These are phyloP conservation scores for Pedionomus torquatus DNA, from an alignment of 2,113 vertebrate species.

Conservation along the genomic window DNA sequence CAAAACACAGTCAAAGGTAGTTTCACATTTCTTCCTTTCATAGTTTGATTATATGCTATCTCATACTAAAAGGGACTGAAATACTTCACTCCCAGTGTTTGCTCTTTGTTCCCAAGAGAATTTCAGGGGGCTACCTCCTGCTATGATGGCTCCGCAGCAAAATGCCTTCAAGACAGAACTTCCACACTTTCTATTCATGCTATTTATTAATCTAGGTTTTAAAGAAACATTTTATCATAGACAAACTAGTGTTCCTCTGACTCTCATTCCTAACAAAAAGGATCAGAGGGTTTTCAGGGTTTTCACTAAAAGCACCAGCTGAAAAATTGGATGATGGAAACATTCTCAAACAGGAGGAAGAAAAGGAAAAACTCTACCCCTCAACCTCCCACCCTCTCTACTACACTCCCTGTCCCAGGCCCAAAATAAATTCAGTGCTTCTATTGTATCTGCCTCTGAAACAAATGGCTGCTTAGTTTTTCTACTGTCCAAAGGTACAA, in stretches of 20 bases:
- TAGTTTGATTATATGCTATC: rapidly evolving
- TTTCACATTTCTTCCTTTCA: not conserved
- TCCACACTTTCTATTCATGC: not conserved
- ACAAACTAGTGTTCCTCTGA: not conserved
- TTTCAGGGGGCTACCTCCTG: not conserved
- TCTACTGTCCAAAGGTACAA: not conserved
- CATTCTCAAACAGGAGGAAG: not conserved
- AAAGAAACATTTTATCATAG: not conserved
- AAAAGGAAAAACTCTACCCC: not conserved
- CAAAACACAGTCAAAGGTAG: not conserved
- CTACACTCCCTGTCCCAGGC: rapidly evolving
- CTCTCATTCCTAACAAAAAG: not conserved
- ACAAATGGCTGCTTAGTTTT: not conserved
- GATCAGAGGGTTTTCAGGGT: not conserved
- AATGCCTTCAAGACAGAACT: not conserved
- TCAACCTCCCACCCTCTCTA: too few species aligned
- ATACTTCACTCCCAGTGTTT: not conserved
- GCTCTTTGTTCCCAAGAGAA: not conserved
- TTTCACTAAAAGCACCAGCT: not conserved
- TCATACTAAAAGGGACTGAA: not conserved
- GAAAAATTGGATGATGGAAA: not conserved
- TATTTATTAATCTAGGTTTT: not conserved
- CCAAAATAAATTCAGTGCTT: not conserved
- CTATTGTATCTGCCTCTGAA: not conserved
- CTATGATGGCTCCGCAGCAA: not conserved